A percentile compares a stretch with the other conserved stretches of the same genome.
These are phyloP conservation scores for Sakesphorus luctuosus DNA, from an alignment of 2,113 vertebrate genomes.

Conservation along the genomic window DNA sequence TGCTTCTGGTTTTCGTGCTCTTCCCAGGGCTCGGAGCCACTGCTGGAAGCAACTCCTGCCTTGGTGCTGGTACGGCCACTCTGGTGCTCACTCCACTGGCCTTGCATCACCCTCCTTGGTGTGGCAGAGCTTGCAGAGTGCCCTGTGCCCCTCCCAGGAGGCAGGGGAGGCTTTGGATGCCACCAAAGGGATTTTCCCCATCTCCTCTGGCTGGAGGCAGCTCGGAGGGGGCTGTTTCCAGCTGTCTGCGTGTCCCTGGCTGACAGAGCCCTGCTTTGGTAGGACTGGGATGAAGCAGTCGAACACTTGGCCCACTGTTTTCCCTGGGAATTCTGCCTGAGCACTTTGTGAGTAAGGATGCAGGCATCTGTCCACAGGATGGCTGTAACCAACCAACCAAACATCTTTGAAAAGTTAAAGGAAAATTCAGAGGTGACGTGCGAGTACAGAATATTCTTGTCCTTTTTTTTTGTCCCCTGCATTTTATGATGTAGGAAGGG, in stretches of 20 bases:
- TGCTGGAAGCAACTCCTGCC: background rate
- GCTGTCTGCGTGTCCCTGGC: background rate
- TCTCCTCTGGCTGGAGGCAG: background rate
- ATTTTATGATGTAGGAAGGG: background rate
- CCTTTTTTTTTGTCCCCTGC: background rate
- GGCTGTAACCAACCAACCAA: constrained; percentile 38
- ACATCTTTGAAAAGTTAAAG: constrained; percentile 14
- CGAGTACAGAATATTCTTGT: background rate
- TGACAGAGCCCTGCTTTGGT: background rate
- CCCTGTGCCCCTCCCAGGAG: background rate
- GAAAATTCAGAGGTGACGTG: constrained; percentile 26
- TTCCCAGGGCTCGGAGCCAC: background rate
- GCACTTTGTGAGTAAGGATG: constrained; percentile 29
- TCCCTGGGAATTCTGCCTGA: constrained; percentile 33
- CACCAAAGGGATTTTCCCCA: background rate
- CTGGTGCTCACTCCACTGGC: background rate
- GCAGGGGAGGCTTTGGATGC: background rate
- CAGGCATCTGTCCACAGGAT: constrained; percentile 41
- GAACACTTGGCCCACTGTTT: background rate
- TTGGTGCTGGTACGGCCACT: background rate
- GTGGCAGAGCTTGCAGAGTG: background rate
- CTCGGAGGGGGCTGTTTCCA: background rate
- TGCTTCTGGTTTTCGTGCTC: background rate
- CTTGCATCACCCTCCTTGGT: background rate
- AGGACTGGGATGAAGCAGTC: background rate